These are phyloP conservation scores for Laterallus jamaicensis DNA, from an alignment of 2,113 vertebrate species.

Conservation along the genomic window DNA sequence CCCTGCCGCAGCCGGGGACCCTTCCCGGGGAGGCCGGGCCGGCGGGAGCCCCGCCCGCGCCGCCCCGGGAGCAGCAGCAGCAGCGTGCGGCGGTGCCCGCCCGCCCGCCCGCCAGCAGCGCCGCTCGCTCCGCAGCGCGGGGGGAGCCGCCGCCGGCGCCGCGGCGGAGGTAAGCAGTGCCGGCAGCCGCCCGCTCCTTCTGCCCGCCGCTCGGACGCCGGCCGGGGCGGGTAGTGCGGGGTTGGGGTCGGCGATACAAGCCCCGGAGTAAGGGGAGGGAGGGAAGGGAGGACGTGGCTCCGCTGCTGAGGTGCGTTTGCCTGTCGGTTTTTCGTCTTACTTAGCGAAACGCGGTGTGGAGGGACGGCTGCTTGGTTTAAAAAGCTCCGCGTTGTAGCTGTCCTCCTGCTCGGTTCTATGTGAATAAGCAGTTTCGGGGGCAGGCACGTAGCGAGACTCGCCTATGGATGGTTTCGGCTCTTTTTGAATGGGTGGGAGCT, in stretches of 20 bases:
- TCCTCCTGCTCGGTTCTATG: not conserved
- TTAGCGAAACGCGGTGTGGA: fast-evolving
- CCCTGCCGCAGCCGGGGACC: no score
- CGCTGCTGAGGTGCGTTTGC: not conserved
- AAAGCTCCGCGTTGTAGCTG: not conserved
- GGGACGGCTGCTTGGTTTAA: not conserved
- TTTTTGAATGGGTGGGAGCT: not conserved
- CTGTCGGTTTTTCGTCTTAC: not conserved
- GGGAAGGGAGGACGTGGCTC: not conserved
- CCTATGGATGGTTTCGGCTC: not conserved
- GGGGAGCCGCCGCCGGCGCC: not conserved
- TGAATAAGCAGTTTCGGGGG: constrained; percentile 41
- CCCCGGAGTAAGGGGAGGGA: not conserved
- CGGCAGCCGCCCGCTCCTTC: not conserved
- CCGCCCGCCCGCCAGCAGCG: not conserved
- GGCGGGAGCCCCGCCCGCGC: no score
- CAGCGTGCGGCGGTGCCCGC: no score
- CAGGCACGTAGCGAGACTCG: not conserved
- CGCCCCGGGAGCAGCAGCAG: no score
- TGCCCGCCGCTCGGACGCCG: not conserved
- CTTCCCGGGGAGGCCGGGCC: no score
- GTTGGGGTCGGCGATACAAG: not conserved
- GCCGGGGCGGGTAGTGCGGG: not conserved
- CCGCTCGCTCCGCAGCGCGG: not conserved
- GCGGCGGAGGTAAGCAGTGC: not conserved